A percentile compares a stretch with the other conserved stretches of the same genome.
Conservation (phyloP, 2,888 invertebrate species). For the Phania funesta region DNA sequence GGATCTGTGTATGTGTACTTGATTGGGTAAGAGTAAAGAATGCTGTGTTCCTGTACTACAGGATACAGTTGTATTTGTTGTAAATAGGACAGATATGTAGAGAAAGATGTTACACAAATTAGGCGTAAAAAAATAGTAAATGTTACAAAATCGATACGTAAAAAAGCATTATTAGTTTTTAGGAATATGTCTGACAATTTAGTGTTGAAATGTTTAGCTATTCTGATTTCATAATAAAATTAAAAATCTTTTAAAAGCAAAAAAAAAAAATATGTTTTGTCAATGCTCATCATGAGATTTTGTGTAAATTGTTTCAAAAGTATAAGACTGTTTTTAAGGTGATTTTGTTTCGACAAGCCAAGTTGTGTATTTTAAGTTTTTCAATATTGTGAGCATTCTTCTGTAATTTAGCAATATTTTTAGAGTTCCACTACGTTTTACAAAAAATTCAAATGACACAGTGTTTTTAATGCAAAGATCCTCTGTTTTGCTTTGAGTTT, state of each 20-base stretch:
- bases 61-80: slow-evolving; percentile 31
- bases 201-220: slow-evolving; percentile 5
- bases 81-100: slow-evolving; percentile 10
- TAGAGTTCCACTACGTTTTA: slow-evolving; percentile 47
- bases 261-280: not conserved
- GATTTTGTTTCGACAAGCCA: slow-evolving; percentile 21
- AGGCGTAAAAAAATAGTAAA: slow-evolving; percentile 75
- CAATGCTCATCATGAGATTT: slow-evolving; percentile 35
- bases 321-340: slow-evolving; percentile 34
- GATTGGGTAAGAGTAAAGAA: slow-evolving; percentile 14
- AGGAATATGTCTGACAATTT: slow-evolving; percentile 47
- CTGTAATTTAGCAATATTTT: slow-evolving; percentile 32
- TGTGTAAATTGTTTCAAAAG: slow-evolving; percentile 29
- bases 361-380: slow-evolving; percentile 9
- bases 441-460: slow-evolving; percentile 62
- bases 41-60: slow-evolving; percentile 31
- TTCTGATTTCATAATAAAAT: not conserved
- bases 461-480: slow-evolving; percentile 23
- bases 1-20: slow-evolving; percentile 3
- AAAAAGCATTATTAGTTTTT: slow-evolving; percentile 59
- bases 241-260: slow-evolving; percentile 7
- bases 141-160: slow-evolving; percentile 74
- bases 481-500: too few species aligned
- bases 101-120: slow-evolving; percentile 67
- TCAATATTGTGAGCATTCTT: slow-evolving; percentile 69